Evolutionary conservation across 2,888 invertebrate species (phyloP), one percentile per base, ranked within the genome.

Genomic region (Protonemura montana): DNA sequence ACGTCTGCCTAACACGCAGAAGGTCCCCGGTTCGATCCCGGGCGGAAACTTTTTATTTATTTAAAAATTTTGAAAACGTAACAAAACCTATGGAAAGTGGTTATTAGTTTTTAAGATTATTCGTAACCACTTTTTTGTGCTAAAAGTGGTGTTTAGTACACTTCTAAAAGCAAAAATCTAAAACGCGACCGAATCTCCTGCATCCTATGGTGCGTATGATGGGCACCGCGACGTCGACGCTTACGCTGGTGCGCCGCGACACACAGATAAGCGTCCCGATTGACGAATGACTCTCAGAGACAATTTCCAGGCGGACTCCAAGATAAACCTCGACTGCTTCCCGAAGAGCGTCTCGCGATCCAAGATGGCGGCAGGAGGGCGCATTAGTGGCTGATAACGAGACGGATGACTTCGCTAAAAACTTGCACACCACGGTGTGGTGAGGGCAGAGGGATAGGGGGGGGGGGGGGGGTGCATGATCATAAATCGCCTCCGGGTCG

Each of bases 271-370:
- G 59, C 59, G 59, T 10, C 59, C 59, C 59, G 59, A 28, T 85
- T 87, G 87, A 87, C 87, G 77, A 42, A 87, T 87, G 85, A 85
- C 86, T 86, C 78, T 13, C 59, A 76, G 42, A 86, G 84, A 84
- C 84, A 84, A 59, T 84, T 84, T 76, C 16, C 59, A 59, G 83
- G 41, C 85, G 27, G 81, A 28, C 86, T 80, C 41, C 13, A 26
- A 77, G 87, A 87, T 87, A 87, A 87, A 87, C 85, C 59, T 1
- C 85, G 29, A 27, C 77, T 85, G 85, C 76, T 41, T 25, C 82
- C 29, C 30, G 59, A 10, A 21, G 59, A 21, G 59, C 59, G 59
- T 13, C 30, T 82, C 29, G 16, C 2, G 82, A 83, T 30, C 41
- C 82, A 81, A 81, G 81, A 29, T 81, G 81, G 29, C 82, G 35